Evolutionary conservation across 2,888 invertebrate species (phyloP), one percentile per base, ranked within the genome.

Genomic region (Hipparchia sbordonii): DNA sequence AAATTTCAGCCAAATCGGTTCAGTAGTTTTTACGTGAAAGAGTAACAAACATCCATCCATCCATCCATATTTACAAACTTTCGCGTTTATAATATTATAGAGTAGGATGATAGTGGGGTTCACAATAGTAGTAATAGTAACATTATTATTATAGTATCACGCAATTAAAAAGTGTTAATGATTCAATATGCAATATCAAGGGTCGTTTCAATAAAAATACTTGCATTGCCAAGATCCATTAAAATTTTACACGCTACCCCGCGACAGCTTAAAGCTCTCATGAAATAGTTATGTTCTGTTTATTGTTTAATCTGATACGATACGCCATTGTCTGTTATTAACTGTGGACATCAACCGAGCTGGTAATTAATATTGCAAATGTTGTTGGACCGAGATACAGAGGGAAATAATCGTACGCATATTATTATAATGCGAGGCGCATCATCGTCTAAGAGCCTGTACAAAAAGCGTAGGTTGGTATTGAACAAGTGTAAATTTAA

Each of bases 281-380:
- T 90, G 84, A 88, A 90, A 89, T 86, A 86, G 85, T 88, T 85
- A 89, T 76, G 81, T 78, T 76, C 79, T 79, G 84, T 82, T 84
- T 89, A 88, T 89, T 88, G 87, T 89, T 87, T 87, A 88, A 89
- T 89, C 85, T 83, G 79, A 84, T 86, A 84, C 82, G 81, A 84
- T 83, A 78, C 84, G 76, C 85, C 84, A 87, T 85, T 84, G 89
- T 84, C 84, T 81, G 88, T 86, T 89, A 88, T 89, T 89, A 89
- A 86, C 85, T 82, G 82, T 82, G 73, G 86, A 85, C 86, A 88
- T 87, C 85, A 85, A 82, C 82, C 84, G 80, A 80, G 81, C 81
- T 84, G 85, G 85, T 91, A 90, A 91, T 92, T 92, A 92, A 92
- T 92, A 91, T 91, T 92, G 89, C 89, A 92, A 92, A 91, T 89